Evolutionary conservation across 2,888 invertebrate genomes (phyloP).

Genomic region (Oegoconia quadripuncta): DNA sequence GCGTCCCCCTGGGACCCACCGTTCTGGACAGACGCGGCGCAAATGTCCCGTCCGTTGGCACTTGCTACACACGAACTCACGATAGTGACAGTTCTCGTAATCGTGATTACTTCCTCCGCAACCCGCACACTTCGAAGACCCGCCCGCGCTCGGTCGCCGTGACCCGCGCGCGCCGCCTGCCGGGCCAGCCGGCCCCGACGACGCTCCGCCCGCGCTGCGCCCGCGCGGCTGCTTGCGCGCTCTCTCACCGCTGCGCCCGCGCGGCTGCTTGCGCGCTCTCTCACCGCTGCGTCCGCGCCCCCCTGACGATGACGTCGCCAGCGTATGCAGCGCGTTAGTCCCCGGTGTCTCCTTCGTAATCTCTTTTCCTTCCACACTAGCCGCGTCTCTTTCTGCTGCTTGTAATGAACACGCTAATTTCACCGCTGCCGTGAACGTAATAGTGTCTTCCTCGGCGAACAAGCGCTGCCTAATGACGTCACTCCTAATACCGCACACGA

Average conservation of each 20-base stretch:
- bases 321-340: neutral
- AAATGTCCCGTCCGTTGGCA: conserved; percentile 6
- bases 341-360: neutral
- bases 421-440: neutral
- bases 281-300: neutral
- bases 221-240: too few relatives aligned
- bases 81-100: neutral
- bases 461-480: conserved; percentile 8
- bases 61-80: conserved; percentile 4
- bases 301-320: neutral
- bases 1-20: neutral
- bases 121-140: neutral
- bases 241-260: neutral
- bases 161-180: neutral
- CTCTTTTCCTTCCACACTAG: neutral
- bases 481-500: conserved; percentile 8
- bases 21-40: conserved; percentile 9
- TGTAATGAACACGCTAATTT: conserved; percentile 2
- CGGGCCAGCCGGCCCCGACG: neutral
- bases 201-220: neutral
- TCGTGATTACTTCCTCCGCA: conserved; percentile 1
- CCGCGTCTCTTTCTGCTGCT: conserved; percentile 6
- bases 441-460: conserved; percentile 8
- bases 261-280: neutral
- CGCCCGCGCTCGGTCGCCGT: neutral